Evolutionary conservation across 1,140 invertebrate genomes (phyloP), one percentile per base, ranked within the genome.

Genomic region (Mylabris phalerata): DNA sequence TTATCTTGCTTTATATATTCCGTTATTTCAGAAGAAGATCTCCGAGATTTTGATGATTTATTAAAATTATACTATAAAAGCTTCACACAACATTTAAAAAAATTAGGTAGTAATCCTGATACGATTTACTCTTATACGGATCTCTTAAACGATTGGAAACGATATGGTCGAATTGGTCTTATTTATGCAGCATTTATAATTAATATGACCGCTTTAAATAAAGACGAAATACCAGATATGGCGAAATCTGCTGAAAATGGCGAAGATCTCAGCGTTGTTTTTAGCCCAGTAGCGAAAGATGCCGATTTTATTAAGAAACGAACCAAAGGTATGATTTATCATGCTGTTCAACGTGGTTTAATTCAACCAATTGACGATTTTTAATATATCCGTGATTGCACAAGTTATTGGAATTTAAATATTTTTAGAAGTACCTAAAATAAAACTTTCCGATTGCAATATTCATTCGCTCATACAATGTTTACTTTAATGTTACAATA

Each of bases 1-100:
- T 59, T 85, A 43, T 75, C 77, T 0, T 82, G 83, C 59, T 81
- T 78, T 52, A 69, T 84, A 3, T 83, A 79, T 56, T 76, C 76
- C 60, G 77, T 77, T 49, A 78, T 80, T 0, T 75, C 79, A 9
- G 64, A 74, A 49, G 61, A 73, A 5, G 73, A 82, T 27, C 70
- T 81, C 6, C 54, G 66, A 19, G 58, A 73, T 59, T 78, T 79
- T 42, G 63, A 78, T 9, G 48, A 71, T 25, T 66, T 82, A 10
- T 46, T 84, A 1, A 61, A 82, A 27, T 62, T 79, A 7, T 84
- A 85, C 69, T 76, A 83, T 55, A 59, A 71, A 9, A 77, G 77
- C 38, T 69, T 84, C 41, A 64, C 60, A 0, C 67, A 67, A 9
- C 75, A 67, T 3, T 54, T 76, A 26, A 62, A 57, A 9, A 60